phyloP scores from a whole-genome alignment of 2,113 vertebrate genomes.

The Leucopternis melanops region DNA sequence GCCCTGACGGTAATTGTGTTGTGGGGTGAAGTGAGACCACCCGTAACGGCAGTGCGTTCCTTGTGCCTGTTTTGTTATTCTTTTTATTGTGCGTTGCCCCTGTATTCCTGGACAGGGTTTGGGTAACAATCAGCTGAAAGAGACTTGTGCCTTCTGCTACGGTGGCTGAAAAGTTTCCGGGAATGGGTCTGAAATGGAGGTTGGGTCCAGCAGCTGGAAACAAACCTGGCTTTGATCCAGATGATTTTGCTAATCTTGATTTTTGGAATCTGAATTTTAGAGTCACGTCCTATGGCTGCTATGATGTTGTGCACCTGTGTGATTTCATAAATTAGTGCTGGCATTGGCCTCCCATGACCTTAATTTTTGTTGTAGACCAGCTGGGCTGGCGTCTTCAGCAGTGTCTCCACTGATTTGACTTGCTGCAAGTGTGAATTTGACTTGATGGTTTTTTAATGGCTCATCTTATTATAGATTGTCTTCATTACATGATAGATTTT shows the following conservation, averaged over 20 bases:
- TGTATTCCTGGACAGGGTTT: not conserved
- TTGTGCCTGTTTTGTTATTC: accelerated
- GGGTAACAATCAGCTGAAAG: no score
- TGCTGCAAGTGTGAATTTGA: not conserved
- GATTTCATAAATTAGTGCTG: not conserved
- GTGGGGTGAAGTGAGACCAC: not conserved
- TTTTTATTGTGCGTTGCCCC: no score
- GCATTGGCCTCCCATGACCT: accelerated
- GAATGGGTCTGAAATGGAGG: not conserved
- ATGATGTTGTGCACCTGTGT: no score
- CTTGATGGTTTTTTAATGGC: not conserved
- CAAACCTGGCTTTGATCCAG: no score
- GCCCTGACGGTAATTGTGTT: accelerated
- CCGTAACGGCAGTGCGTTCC: accelerated
- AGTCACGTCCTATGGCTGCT: no score
- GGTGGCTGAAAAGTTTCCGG: not conserved
- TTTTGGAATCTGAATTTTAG: not conserved
- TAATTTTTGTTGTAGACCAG: not conserved
- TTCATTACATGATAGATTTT: not conserved
- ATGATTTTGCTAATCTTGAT: not conserved
- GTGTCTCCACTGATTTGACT: not conserved
- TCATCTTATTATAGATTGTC: not conserved
- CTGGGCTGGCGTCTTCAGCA: not conserved
- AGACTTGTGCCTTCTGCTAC: accelerated
- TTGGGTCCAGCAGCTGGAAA: not conserved